Evolutionary conservation across 2,888 invertebrate species (phyloP).

Genomic region (Toxonevra muliebris): DNA sequence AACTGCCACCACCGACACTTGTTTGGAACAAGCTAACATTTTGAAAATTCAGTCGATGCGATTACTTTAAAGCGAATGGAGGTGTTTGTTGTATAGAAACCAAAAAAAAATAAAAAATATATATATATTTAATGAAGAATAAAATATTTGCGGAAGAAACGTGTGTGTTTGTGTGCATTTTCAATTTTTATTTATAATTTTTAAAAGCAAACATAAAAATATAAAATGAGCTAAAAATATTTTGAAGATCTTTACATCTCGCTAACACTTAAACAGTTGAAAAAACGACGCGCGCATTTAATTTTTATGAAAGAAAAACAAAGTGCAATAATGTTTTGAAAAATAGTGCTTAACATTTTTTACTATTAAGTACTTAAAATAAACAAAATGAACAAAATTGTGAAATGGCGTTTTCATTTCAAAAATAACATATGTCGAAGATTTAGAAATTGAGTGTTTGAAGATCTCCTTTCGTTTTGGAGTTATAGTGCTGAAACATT

Average conservation of each 20-base stretch:
- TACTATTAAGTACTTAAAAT: too few relatives aligned
- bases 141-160: slow-evolving; percentile 37
- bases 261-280: not conserved
- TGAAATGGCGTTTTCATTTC: too few relatives aligned
- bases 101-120: too few relatives aligned
- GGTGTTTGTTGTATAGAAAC: slow-evolving; percentile 52
- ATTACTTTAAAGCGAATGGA: slow-evolving; percentile 65
- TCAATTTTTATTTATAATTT: slow-evolving; percentile 5
- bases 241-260: slow-evolving; percentile 2
- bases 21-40: slow-evolving; percentile 53
- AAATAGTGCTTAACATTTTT: too few relatives aligned
- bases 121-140: too few relatives aligned
- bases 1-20: slow-evolving; percentile 52
- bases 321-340: not conserved
- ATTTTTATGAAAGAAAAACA: not conserved
- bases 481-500: too few relatives aligned
- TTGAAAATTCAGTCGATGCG: slow-evolving; percentile 66
- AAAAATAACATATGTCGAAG: too few relatives aligned
- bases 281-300: not conserved
- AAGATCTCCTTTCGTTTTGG: too few relatives aligned
- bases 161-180: slow-evolving; percentile 38
- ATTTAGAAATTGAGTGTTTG: too few relatives aligned
- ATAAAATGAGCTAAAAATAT: not conserved
- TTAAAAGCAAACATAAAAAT: not conserved
- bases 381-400: too few relatives aligned